phyloP scores from a whole-genome alignment of 2,797 vertebrate species.

The Sciurus vulgaris region DNA sequence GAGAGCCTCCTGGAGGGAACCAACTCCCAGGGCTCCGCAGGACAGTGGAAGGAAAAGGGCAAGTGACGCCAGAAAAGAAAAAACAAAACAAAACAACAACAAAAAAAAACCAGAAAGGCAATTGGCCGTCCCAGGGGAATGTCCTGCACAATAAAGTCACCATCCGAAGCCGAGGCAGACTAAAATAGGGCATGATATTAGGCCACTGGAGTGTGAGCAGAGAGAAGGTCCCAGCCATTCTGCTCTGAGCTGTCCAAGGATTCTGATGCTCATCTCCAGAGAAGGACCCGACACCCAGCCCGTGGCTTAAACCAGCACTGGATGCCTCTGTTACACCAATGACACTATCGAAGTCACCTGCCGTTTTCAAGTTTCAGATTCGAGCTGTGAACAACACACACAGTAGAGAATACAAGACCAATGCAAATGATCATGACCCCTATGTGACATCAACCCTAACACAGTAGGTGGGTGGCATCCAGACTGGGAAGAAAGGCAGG shows the following conservation, averaged over 20 bases:
- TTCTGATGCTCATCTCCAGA: not conserved
- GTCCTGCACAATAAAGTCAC: not conserved
- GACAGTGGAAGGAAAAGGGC: not conserved
- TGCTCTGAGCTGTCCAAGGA: not conserved
- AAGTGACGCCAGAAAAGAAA: not conserved
- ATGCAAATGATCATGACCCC: not conserved
- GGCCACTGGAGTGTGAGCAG: fast-evolving
- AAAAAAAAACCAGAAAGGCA: not conserved
- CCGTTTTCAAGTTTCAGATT: not conserved
- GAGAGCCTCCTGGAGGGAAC: not conserved
- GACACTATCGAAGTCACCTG: no score
- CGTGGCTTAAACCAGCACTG: fast-evolving
- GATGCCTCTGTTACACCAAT: not conserved
- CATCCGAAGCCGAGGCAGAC: not conserved
- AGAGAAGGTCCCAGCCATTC: not conserved
- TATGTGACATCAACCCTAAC: fast-evolving
- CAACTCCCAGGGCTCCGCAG: not conserved
- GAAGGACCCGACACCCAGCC: not conserved
- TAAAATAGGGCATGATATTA: not conserved
- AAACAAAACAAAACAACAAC: no score
- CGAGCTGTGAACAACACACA: not conserved
- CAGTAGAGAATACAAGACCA: not conserved
- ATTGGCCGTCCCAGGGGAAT: not conserved
- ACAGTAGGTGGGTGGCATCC: fast-evolving
- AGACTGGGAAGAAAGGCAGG: not conserved